phyloP scores from a whole-genome alignment of 64 coral and sea anemone species.

The Stylophora pistillata region DNA sequence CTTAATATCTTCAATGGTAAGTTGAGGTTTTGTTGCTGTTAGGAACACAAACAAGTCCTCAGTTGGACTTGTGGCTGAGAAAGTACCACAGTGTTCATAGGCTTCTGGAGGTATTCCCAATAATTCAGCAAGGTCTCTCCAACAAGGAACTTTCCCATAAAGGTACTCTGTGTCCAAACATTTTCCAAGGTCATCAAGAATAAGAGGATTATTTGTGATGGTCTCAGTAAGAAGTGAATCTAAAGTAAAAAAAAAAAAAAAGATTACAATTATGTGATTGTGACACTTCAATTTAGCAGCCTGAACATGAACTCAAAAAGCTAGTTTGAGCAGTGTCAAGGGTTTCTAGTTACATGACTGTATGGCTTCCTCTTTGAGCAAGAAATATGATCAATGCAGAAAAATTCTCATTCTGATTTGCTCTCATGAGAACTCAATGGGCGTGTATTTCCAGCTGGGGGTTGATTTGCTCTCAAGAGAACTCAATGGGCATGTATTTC shows the following conservation, averaged over 20 bases:
- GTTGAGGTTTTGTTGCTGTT: conserved; percentile 80
- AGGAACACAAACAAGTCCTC: conserved; percentile 81
- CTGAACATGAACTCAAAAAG: too few relatives aligned
- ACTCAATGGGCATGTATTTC: too few relatives aligned
- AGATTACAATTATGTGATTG: too few relatives aligned
- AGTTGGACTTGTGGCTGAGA: conserved; percentile 75
- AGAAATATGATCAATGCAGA: too few relatives aligned
- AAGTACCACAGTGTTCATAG: conserved; percentile 55
- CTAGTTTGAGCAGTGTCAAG: too few relatives aligned
- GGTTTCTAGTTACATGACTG: too few relatives aligned
- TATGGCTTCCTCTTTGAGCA: too few relatives aligned
- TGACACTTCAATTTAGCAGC: too few relatives aligned
- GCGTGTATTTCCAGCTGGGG: too few relatives aligned
- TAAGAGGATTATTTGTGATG: conserved; percentile 38
- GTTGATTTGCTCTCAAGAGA: too few relatives aligned
- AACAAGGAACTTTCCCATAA: conserved; percentile 71
- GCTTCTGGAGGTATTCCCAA: conserved; percentile 56
- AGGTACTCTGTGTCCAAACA: conserved; percentile 86
- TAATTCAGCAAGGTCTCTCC: conserved; percentile 80
- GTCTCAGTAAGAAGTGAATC: conserved; percentile 63
- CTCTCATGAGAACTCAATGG: too few relatives aligned
- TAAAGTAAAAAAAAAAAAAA: conserved; percentile 26
- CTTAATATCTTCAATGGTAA: conserved; percentile 81
- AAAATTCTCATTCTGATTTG: too few relatives aligned
- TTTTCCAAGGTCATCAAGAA: conserved; percentile 30